phyloP scores from a whole-genome alignment of 2,113 vertebrate genomes.

The Pseudopipra pipra region DNA sequence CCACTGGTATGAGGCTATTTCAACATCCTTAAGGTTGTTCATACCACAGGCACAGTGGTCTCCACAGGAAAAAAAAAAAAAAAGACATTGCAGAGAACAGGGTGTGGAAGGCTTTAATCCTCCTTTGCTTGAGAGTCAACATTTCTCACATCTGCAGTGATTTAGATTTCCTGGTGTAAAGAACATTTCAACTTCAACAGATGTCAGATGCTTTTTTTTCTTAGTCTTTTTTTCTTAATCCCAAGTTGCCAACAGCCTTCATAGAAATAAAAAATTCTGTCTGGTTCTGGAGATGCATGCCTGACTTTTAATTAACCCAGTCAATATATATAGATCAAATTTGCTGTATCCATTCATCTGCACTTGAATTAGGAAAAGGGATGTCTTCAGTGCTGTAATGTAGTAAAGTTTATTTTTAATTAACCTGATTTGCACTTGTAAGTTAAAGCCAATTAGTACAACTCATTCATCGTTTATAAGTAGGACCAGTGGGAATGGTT shows the following conservation, averaged over 20 bases:
- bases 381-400: neutral
- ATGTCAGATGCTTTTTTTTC: neutral
- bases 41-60: neutral
- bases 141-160: neutral
- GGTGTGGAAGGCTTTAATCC: neutral
- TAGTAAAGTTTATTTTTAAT: constrained; percentile 58
- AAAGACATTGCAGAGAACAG: neutral
- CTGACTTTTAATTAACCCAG: constrained; percentile 48
- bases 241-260: neutral
- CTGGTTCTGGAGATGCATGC: constrained; percentile 10
- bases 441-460: constrained; percentile 18
- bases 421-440: constrained; percentile 50
- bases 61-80: neutral
- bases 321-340: constrained; percentile 11
- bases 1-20: neutral
- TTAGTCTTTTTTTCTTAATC: neutral
- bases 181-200: neutral
- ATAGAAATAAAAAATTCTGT: constrained; percentile 36
- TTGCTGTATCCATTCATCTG: constrained; percentile 43
- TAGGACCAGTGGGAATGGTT: neutral
- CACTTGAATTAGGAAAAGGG: constrained; percentile 25
- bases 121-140: neutral
- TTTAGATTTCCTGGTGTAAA: neutral
- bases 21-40: neutral
- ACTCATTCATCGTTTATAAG: neutral